Base-by-base conservation (phyloP, 1,140 invertebrate species). In the Globodera rostochiensis region DNA sequence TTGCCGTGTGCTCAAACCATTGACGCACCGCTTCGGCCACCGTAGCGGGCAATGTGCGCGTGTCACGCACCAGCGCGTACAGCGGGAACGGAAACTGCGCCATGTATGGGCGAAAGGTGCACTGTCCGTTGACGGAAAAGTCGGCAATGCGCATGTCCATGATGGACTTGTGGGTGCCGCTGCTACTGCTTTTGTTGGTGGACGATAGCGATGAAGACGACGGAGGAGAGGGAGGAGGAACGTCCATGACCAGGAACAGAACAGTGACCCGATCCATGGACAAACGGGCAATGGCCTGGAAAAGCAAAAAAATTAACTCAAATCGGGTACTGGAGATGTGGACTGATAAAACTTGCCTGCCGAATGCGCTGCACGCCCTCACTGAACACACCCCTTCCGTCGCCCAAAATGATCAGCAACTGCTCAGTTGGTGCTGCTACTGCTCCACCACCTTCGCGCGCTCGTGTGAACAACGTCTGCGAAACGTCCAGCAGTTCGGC, bases 1-100 rank as follows among this genome's bases (percentile, higher is more conserved):
- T 74, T 0, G 36, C 67, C 6, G 82, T 83, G 45, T 98, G 91
- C 93, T 99, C 96, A 91, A 99, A 98, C 97, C 97, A 99, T 90
- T 99, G 97, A 82, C 96, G 91, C 66, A 99, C 91, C 3, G 97
- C 96, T 91, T 99, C 97, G 87, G 96, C 95, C 7, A 99, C 91
- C 6, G 97, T 94, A 73, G 92, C 91, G 0, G 97, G 97, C 77
- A 99, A 91, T 50, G 93, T 93, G 80, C 94, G 93, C 81, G 98
- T 93, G 88, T 98, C 94, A 77, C 95, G 91, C 7, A 99, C 92
- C 85, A 99, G 94, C 45, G 98, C 92, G 90, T 98, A 99, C 91
- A 96, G 98, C n/a, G 96, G 96, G 90, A 99, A 99, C 7, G 97
- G 97, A 90, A 99, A 99, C 82, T 92, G 93, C 85, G 98, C 96